Conservation (phyloP, 2,888 invertebrate genomes). For the Chelonus formosanus region DNA sequence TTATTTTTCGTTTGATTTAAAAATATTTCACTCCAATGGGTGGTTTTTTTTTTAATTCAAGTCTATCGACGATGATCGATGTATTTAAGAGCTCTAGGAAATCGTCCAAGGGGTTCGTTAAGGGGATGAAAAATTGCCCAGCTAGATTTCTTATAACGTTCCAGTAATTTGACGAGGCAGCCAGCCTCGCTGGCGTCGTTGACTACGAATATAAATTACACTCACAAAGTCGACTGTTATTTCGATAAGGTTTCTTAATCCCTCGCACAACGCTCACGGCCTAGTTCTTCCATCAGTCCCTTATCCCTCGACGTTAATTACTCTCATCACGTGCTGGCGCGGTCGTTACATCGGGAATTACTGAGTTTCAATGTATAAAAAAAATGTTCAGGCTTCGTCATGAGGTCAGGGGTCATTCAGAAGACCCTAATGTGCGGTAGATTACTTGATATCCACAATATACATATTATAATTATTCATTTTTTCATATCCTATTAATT, state of each 20-base stretch:
- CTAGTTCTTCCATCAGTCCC: constrained; percentile 53
- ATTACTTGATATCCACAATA: constrained; percentile 16
- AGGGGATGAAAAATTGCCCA: background rate
- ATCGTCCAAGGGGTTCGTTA: background rate
- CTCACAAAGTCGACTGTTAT: constrained; percentile 45
- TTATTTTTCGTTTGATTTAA: constrained; percentile 4
- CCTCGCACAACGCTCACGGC: constrained; percentile 56
- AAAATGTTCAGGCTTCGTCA: constrained; percentile 13
- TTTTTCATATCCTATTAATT: constrained; percentile 4
- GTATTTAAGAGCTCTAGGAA: background rate
- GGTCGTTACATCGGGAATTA: constrained; percentile 37
- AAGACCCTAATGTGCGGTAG: constrained; percentile 50
- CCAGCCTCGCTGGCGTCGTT: constrained; percentile 48
- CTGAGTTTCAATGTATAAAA: constrained; percentile 27
- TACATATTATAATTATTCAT: constrained; percentile 8
- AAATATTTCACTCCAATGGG: constrained; percentile 14
- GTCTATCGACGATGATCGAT: constrained; percentile 16
- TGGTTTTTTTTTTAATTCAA: constrained; percentile 11
- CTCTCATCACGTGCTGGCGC: constrained; percentile 52
- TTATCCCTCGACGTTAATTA: constrained; percentile 50
- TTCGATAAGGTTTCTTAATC: constrained; percentile 61
- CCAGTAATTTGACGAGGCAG: constrained; percentile 31
- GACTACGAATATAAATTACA: constrained; percentile 56
- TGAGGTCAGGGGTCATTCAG: constrained; percentile 45
- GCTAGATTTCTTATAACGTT: constrained; percentile 16